These are phyloP conservation scores for Anticlea derivata DNA, from an alignment of 2,888 invertebrate species.

Conservation along the genomic window DNA sequence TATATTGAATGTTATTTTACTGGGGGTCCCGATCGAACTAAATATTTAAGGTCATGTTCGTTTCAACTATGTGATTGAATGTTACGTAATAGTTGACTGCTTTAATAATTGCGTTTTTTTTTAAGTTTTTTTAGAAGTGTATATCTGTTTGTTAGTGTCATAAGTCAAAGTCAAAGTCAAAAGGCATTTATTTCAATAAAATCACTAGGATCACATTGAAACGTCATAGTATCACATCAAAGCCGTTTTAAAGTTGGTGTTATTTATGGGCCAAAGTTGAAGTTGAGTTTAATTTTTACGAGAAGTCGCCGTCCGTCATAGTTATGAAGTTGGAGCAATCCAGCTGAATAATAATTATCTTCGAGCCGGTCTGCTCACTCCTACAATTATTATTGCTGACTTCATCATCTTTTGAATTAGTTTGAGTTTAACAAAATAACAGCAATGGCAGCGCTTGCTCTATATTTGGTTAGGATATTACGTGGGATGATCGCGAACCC, in stretches of 20 bases:
- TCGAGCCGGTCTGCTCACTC: slow-evolving; percentile 2
- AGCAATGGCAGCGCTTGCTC: no score
- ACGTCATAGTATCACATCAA: neutral
- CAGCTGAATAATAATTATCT: slow-evolving; percentile 13
- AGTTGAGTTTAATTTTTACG: slow-evolving; percentile 26
- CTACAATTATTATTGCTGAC: slow-evolving; percentile 11
- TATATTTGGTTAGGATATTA: no score
- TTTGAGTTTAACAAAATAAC: slow-evolving; percentile 17
- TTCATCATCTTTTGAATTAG: slow-evolving; percentile 19
- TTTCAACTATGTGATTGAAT: neutral
- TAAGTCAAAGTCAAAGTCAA: no score
- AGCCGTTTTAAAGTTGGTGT: slow-evolving; percentile 16
- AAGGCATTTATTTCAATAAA: no score
- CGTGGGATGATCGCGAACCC: no score
- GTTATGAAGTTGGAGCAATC: slow-evolving; percentile 23
- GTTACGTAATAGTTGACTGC: no score
- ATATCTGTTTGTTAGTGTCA: no score
- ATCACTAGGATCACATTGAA: no score
- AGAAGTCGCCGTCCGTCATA: slow-evolving; percentile 23
- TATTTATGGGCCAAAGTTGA: slow-evolving; percentile 17
- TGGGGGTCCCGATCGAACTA: no score
- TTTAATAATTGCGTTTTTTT: no score
- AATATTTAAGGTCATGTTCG: no score
- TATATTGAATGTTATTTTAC: slow-evolving; percentile 7
- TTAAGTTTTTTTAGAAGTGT: no score